Conservation (phyloP, 1,140 invertebrate species). For the Eufriesea mexicana region DNA sequence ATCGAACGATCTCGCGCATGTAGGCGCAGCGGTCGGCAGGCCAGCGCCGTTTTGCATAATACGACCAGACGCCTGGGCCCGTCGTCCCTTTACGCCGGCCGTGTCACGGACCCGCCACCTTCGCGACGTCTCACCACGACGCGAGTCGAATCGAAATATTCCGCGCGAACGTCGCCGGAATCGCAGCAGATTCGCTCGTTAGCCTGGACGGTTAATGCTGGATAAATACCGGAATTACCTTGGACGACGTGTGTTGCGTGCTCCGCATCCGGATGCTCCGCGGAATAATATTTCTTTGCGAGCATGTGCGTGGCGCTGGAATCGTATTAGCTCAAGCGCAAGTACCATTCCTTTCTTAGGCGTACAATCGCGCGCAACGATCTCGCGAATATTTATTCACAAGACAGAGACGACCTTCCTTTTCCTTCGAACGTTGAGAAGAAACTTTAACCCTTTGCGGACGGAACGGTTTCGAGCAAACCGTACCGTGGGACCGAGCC, state of each 20-base stretch:
- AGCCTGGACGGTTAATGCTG: slow-evolving; percentile 46
- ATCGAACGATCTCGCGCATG: slow-evolving; percentile 70
- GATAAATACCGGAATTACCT: slow-evolving; percentile 52
- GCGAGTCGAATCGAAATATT: slow-evolving; percentile 67
- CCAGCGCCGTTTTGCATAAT: slow-evolving; percentile 74
- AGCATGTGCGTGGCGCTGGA: too few relatives aligned
- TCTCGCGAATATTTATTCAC: too few relatives aligned
- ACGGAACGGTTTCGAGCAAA: too few relatives aligned
- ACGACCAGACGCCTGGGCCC: slow-evolving; percentile 73
- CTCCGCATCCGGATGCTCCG: slow-evolving; percentile 33
- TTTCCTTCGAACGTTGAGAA: too few relatives aligned
- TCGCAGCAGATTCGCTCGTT: slow-evolving; percentile 68
- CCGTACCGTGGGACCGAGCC: too few relatives aligned
- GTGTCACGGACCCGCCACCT: slow-evolving; percentile 59
- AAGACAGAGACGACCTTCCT: too few relatives aligned
- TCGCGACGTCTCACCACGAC: slow-evolving; percentile 54
- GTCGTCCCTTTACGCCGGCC: slow-evolving; percentile 62
- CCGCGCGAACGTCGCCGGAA: slow-evolving; percentile 40
- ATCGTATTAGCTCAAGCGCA: too few relatives aligned
- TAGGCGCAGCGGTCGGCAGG: slow-evolving; percentile 65
- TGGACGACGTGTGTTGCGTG: slow-evolving; percentile 47
- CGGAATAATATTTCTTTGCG: slow-evolving; percentile 34
- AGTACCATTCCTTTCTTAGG: too few relatives aligned
- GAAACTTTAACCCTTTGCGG: too few relatives aligned
- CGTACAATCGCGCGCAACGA: too few relatives aligned